Evolutionary conservation across 2,797 vertebrate genomes (phyloP), one percentile per base, ranked within the genome.

Genomic region (Pitangus sulphuratus): DNA sequence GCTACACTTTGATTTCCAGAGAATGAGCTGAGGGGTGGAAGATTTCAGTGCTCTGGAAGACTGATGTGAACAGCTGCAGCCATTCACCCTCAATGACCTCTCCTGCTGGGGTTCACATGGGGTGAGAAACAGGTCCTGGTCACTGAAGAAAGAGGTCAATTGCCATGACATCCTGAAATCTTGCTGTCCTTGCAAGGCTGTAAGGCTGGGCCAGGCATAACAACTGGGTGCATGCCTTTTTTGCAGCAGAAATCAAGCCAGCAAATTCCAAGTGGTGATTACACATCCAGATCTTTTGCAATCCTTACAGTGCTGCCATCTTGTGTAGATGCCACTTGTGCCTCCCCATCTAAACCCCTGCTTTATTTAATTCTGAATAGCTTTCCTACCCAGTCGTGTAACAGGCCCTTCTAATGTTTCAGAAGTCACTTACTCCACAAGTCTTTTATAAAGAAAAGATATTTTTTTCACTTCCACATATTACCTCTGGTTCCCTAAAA

Each of bases 281-380:
- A n/a, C 11, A 25, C 33, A 68, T 91, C 12, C 64, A 85, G 64
- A 84, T 19, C 39, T 80, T 90, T 8, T 84, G 77, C 44, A 77
- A 5, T 35, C 37, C 69, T 94, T 79, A 64, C 53, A 74, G 87
- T 92, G 91, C 92, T 95, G 89, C 94, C 93, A 93, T 86, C 86
- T 95, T 70, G 90, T 92, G 93, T 93, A 45, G 31, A 45, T 96
- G 37, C 89, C 76, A 92, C 48, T 28, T 45, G 70, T 1, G 1
- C 68, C 57, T 96, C 72, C 79, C 76, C 71, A 61, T 30, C 30
- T 48, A 37, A 92, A 84, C 24, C 40, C 26, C 37, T 68, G 33
- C 47, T 84, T 83, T 62, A n/a, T 33, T 87, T 60, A 37, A 57
- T 50, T 80, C 58, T 57, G 66, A 87, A 72, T 12, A 86, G 48